A percentile compares a stretch with the other conserved stretches of the same genome.
These are phyloP conservation scores for Bucco capensis DNA, from an alignment of 2,113 vertebrate genomes.

Conservation along the genomic window DNA sequence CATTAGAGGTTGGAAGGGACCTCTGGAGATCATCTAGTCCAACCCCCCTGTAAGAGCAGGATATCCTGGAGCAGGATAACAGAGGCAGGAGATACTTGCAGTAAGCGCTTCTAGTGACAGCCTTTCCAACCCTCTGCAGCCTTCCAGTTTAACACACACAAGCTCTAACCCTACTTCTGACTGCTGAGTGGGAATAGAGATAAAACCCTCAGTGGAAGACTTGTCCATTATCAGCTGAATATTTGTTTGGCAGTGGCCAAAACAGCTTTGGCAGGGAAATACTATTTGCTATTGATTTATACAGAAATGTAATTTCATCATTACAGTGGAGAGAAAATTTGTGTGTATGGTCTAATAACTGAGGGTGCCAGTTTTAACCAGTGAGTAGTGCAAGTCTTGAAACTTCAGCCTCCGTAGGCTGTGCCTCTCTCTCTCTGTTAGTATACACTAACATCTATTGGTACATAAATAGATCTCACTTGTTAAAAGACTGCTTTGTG, in stretches of 20 bases:
- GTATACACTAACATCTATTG: not conserved
- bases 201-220: not conserved
- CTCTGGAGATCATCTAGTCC: too few species aligned
- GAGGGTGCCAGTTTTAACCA: not conserved
- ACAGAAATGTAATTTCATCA: not conserved
- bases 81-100: not conserved
- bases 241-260: not conserved
- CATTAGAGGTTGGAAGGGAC: too few species aligned
- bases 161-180: not conserved
- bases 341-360: not conserved
- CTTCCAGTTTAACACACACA: not conserved
- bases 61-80: too few species aligned
- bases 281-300: not conserved
- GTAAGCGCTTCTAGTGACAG: not conserved
- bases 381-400: not conserved
- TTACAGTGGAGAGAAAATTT: not conserved
- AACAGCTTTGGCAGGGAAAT: not conserved
- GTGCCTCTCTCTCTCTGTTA: not conserved
- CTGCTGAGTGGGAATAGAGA: not conserved
- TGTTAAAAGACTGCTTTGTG: not conserved
- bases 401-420: not conserved
- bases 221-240: not conserved
- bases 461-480: not conserved
- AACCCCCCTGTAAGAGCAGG: too few species aligned
- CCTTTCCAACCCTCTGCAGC: not conserved